phyloP scores from a whole-genome alignment of 2,113 vertebrate species.

The Tachysurus fulvidraco region DNA sequence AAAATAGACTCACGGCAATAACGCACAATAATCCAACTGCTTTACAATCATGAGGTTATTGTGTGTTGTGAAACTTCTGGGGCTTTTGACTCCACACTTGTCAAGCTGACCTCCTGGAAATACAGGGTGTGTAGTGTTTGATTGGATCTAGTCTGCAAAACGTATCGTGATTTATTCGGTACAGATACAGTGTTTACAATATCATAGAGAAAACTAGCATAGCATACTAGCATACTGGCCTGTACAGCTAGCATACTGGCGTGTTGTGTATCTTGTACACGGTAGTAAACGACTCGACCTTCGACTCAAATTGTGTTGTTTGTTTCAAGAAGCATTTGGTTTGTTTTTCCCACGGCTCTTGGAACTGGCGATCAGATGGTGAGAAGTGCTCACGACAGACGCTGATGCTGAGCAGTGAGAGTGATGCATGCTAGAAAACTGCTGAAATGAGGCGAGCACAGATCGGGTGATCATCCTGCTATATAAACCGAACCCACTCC shows the following conservation, averaged over 20 bases:
- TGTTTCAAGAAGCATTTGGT: not conserved
- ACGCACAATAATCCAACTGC: not conserved
- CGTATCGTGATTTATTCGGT: not conserved
- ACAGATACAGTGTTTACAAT: not conserved
- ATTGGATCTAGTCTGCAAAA: not conserved
- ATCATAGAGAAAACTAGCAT: not conserved
- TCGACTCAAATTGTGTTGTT: not conserved
- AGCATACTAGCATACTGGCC: not conserved
- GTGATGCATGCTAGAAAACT: not conserved
- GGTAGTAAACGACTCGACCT: not conserved
- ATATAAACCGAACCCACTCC: not conserved
- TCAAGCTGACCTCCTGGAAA: not conserved
- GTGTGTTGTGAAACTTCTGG: not conserved
- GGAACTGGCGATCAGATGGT: not conserved
- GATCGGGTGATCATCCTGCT: not conserved
- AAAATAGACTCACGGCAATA: constrained; percentile 1
- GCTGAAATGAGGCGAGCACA: not conserved
- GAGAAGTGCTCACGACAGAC: not conserved
- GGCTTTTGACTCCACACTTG: not conserved
- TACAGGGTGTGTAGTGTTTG: not conserved
- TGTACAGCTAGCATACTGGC: not conserved
- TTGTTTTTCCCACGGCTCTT: not conserved
- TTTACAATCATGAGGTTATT: not conserved
- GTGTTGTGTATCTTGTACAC: not conserved
- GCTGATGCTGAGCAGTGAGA: not conserved